A percentile compares a stretch with the other conserved stretches of the same genome.
These are phyloP conservation scores for Leptinotarsa juncta DNA, from an alignment of 2,888 invertebrate species.

Conservation along the genomic window DNA sequence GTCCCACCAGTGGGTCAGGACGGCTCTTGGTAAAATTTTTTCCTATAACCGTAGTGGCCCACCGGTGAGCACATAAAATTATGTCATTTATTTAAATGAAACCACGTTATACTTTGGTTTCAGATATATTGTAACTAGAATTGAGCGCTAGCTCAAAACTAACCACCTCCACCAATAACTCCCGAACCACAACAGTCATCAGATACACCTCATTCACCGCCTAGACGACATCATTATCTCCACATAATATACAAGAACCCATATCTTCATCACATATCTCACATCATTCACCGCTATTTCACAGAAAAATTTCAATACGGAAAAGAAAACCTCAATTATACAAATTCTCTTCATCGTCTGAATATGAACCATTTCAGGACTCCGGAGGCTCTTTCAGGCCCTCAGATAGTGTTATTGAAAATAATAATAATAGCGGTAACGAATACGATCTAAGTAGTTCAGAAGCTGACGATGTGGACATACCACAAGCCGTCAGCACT, in stretches of 20 bases:
- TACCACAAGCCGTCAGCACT: slow-evolving; percentile 7
- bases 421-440: not conserved
- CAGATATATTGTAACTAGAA: not conserved
- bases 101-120: not conserved
- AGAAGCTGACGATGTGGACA: not conserved
- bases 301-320: not conserved
- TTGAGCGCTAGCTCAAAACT: slow-evolving; percentile 9
- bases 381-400: not conserved
- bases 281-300: not conserved
- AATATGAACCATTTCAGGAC: not conserved
- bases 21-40: no score
- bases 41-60: not conserved
- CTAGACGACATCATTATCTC: not conserved
- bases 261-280: slow-evolving; percentile 1
- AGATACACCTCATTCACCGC: not conserved
- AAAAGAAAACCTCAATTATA: not conserved
- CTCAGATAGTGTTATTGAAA: slow-evolving; percentile 10
- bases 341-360: not conserved
- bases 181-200: not conserved
- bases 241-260: slow-evolving; percentile 7
- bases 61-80: slow-evolving; percentile 1
- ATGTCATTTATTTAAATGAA: not conserved
- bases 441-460: slow-evolving; percentile 4
- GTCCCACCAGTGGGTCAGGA: slow-evolving; percentile 4
- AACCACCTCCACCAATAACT: not conserved